Base-by-base conservation (phyloP, 2,797 vertebrate genomes). In the Coendou prehensilis region DNA sequence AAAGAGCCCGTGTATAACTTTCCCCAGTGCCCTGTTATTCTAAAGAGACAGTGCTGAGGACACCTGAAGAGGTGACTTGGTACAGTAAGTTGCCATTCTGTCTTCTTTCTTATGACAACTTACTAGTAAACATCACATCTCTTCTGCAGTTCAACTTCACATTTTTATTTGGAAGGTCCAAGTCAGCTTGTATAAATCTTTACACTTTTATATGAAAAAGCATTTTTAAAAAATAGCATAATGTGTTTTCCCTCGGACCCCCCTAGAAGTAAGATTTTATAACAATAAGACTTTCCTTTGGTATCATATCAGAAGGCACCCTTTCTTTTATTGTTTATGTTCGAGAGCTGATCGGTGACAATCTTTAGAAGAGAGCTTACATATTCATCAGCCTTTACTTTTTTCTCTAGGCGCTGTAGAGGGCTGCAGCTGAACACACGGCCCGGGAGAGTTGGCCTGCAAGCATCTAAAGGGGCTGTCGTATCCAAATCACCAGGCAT, bases 161-260 rank as follows among this genome's bases (percentile, higher is more conserved):
- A 54, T 89, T 59, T 89, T 73, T 20, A 69, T 50, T 89, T 73
- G 13, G 64, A 73, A 86, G 67, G 92, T 78, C 52, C n/a, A 63
- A 79, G 85, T 41, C 79, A 64, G 45, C 61, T 81, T 76, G 17
- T 2, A 22, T 15, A 61, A 89, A 45, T 92, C 45, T 81, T 93
- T 81, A 78, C 1, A 52, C 11, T 54, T 76, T 54, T 76, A 33
- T 18, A 56, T 28, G n/a, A 61, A 63, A 85, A 94, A 52, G 2
- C 0, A 30, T 45, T n/a, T 26, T 47, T 41, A 30, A 56, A 69
- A 41, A 64, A 30, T 23, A 33, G 67, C 5, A 61, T n/a, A 22
- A 47, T 47, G 45, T 20, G 23, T 26, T 67, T 92, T 67, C 14
- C 26, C 17, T 14, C 85, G 52, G 14, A 37, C 13, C 23, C 23